Percentiles rank a stretch among this genome's conserved stretches.
phyloP scores from a whole-genome alignment of 2,797 vertebrate species.

The Myotis daubentonii region DNA sequence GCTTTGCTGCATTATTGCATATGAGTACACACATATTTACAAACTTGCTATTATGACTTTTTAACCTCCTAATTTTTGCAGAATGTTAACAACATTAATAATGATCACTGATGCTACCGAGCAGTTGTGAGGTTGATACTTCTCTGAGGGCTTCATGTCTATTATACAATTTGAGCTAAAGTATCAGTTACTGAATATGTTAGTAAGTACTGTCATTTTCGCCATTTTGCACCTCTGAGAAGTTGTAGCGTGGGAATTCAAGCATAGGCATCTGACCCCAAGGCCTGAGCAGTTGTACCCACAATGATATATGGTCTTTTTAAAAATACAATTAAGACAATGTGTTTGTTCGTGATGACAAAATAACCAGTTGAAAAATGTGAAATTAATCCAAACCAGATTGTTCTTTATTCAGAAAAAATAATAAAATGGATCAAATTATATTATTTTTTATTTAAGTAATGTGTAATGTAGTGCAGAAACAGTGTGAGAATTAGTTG shows the following conservation, averaged over 20 bases:
- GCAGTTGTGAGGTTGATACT: neutral
- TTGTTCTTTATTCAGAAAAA: conserved; percentile 22
- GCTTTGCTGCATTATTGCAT: neutral
- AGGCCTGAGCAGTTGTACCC: conserved; percentile 34
- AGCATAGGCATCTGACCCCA: conserved; percentile 7
- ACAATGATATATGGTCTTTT: neutral
- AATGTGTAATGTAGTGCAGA: neutral
- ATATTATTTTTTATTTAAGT: conserved; percentile 38
- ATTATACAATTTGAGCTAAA: conserved; percentile 22
- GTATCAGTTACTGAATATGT: neutral
- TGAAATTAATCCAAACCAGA: conserved; percentile 35
- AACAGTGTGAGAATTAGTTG: conserved; percentile 43
- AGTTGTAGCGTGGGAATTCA: conserved; percentile 15
- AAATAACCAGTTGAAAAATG: conserved; percentile 34
- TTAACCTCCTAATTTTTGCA: neutral
- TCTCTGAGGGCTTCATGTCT: neutral
- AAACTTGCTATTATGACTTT: neutral
- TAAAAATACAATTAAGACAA: conserved; percentile 8
- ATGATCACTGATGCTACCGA: neutral
- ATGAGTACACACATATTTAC: neutral
- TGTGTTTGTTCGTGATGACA: neutral
- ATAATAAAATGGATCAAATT: conserved; percentile 18
- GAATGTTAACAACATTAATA: neutral
- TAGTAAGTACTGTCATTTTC: neutral
- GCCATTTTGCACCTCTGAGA: conserved; percentile 11